Evolutionary conservation across 2,888 invertebrate species (phyloP).

Genomic region (Zaprionus obscuricornis): DNA sequence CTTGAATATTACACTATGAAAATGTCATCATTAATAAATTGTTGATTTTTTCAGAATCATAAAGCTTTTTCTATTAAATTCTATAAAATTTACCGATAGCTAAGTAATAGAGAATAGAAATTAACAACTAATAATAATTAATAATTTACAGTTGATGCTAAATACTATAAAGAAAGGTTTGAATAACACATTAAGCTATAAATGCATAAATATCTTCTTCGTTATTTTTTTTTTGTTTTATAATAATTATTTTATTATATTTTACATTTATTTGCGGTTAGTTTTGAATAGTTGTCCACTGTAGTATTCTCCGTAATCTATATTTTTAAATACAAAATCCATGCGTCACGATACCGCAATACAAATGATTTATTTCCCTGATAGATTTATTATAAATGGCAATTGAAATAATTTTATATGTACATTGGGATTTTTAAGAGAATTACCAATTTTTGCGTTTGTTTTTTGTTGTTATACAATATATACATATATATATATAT

Average conservation of each 20-base stretch:
- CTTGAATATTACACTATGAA: no score
- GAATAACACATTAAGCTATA: background rate
- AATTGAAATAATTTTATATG: conserved; percentile 18
- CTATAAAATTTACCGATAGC: no score
- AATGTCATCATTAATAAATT: no score
- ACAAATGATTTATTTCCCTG: conserved; percentile 35
- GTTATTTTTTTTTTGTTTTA: background rate
- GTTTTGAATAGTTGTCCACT: no score
- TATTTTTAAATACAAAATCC: background rate
- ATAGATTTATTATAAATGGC: conserved; percentile 25
- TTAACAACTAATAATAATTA: no score
- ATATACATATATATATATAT: background rate
- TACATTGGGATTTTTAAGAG: background rate
- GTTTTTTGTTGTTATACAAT: background rate
- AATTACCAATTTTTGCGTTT: conserved; percentile 24
- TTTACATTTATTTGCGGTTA: no score
- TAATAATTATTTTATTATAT: no score
- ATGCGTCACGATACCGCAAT: conserved; percentile 23
- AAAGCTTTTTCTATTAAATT: no score
- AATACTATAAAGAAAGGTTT: background rate
- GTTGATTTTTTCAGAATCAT: no score
- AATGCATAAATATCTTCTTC: background rate
- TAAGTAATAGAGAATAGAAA: no score
- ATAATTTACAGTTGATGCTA: no score
- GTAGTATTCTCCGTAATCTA: no score